Conservation (phyloP, 30 jellyfish, hydroid and myxozoan genomes). For the Aurelia sp. region DNA sequence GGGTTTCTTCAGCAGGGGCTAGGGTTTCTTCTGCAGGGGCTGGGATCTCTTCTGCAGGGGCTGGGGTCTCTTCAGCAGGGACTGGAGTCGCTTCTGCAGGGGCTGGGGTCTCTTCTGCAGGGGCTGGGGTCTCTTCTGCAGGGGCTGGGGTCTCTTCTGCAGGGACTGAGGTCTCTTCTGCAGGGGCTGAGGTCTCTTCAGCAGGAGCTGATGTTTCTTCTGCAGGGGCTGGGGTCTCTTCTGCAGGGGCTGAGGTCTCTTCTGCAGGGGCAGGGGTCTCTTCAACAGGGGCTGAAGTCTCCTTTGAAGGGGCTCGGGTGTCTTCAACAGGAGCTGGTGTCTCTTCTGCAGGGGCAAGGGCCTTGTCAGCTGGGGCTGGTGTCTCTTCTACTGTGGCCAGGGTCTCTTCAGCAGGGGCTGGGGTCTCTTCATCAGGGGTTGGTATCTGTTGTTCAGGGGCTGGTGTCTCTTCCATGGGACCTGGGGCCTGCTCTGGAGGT, state of each 20-base stretch:
- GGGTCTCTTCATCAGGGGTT: background rate
- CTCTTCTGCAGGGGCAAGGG: no score
- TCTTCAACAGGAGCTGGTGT: no score
- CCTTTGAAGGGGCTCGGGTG: no score
- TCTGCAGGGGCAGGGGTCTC: background rate
- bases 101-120: background rate
- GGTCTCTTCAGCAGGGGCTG: constrained; percentile 2
- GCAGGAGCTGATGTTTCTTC: background rate
- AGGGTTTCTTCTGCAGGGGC: no score
- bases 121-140: background rate
- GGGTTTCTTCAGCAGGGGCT: no score
- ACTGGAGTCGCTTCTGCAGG: background rate
- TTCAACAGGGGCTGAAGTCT: no score
- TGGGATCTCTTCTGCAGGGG: background rate
- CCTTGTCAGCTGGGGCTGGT: no score
- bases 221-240: background rate
- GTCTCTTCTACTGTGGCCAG: background rate
- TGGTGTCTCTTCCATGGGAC: background rate
- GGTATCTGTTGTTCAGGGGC: no score
- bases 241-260: constrained; percentile 9
- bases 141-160: no score
- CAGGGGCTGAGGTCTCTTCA: background rate
- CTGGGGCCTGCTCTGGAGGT: constrained; percentile 5
- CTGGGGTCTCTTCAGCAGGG: background rate
- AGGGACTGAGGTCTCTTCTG: no score